Percentiles rank a stretch among this genome's conserved stretches.
Conservation (phyloP, 2,888 invertebrate genomes). For the Saturnia japonica region DNA sequence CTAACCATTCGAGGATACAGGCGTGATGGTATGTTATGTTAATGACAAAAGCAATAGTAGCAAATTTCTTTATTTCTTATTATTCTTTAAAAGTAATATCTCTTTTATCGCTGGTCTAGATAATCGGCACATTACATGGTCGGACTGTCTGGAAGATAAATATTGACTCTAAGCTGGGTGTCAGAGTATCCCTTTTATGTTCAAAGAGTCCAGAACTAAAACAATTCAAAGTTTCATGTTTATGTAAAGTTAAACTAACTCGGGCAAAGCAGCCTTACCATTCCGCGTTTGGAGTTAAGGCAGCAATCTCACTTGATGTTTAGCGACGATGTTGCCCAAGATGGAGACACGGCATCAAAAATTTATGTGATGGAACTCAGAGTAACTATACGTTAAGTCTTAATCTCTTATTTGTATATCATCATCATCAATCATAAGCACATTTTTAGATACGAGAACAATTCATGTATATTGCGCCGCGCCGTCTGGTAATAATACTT, state of each 20-base stretch:
- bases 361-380: too few species aligned
- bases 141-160: not conserved
- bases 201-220: not conserved
- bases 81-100: not conserved
- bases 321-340: too few species aligned
- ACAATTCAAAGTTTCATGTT: not conserved
- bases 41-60: not conserved
- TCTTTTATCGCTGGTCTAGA: not conserved
- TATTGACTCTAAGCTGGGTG: not conserved
- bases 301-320: too few species aligned
- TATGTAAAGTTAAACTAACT: not conserved
- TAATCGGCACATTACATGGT: not conserved
- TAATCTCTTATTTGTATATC: not conserved
- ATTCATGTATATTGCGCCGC: not conserved
- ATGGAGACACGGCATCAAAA: too few species aligned
- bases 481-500: conserved; percentile 1
- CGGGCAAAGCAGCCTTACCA: too few species aligned
- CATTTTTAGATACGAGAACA: not conserved
- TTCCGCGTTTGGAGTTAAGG: too few species aligned
- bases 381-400: not conserved
- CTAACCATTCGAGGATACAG: too few species aligned
- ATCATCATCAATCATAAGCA: not conserved
- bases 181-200: not conserved
- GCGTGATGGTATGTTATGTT: too few species aligned
- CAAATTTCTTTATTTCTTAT: not conserved